Base-by-base conservation (phyloP, 30 jellyfish, hydroid and myxozoan species). In the Phacellophora camtschatica region DNA sequence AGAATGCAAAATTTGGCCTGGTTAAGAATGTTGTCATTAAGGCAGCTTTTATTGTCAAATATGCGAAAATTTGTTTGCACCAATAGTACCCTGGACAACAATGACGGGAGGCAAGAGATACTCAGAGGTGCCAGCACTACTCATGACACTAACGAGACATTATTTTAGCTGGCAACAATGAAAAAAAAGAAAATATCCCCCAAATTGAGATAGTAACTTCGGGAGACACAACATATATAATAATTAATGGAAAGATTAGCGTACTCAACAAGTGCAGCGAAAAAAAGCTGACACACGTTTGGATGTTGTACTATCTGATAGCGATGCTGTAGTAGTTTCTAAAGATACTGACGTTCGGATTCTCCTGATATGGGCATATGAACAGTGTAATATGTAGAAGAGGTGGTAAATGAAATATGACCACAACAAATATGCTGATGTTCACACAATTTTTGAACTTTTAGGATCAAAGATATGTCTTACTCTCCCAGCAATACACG, bases 361-460 rank as follows among this genome's bases (percentile, higher is more conserved):
- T 34, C 89, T 77, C 27, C 5, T 77, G 81, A 49, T 48, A 11
- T 64, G 75, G 83, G 74, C 76, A 43, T 61, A 66, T 59, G 57
- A 50, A 34, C 50, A 48, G 30, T 37, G 42, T 46, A 48, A 42
- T 41, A 62, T 68, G 1, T 24, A 48, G 66, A 56, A 81, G 59
- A 81, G 67, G 41, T 81, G 93, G 93, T 81, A 43, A 43, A 33
- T 81, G 63, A 81, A 81, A 57, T 81, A 81, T 46, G 93, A 49
- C 30, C 45, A 34, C 9, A 56, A 46, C 51, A 83, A 83, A 58
- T 83, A 83, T 36, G 88, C 95, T 7, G 95, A 83, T 53, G 41
- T 83, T 48, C 75, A 69, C 33, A 83, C 62, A 18, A 70, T 53
- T 53, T 68, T 82, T 28, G 67, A 58, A 25, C 54, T 83, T 45